A percentile compares a stretch with the other conserved stretches of the same genome.
These are phyloP conservation scores for Mormoops blainvillei DNA, from an alignment of 2,113 vertebrate species.

Conservation along the genomic window DNA sequence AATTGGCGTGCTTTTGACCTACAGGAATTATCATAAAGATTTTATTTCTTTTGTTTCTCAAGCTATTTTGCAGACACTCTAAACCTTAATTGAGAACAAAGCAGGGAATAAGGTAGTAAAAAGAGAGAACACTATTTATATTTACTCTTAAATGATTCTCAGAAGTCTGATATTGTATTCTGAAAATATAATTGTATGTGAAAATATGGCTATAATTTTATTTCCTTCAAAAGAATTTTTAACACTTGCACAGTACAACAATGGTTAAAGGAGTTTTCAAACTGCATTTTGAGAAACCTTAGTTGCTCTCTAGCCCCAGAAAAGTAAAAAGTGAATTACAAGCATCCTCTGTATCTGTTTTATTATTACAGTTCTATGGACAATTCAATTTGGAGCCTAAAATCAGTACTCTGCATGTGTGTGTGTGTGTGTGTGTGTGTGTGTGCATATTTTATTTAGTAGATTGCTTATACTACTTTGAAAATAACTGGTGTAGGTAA, in stretches of 20 bases:
- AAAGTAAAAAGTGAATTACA: background rate
- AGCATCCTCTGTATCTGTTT: background rate
- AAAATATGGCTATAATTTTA: background rate
- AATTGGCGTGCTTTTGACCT: background rate
- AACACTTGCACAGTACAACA: background rate
- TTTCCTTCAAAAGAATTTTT: background rate
- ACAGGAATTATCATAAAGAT: background rate
- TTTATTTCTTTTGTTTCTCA: background rate
- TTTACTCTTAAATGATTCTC: background rate
- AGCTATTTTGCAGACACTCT: background rate
- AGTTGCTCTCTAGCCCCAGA: background rate
- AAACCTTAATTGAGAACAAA: slow-evolving; percentile 1
- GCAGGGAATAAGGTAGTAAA: background rate
- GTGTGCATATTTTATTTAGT: background rate
- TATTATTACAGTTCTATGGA: background rate
- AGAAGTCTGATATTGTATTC: background rate
- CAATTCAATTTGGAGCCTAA: background rate
- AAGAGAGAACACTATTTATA: background rate
- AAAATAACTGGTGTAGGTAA: background rate
- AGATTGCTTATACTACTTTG: background rate
- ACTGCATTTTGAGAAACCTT: background rate
- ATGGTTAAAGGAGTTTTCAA: background rate
- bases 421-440: background rate
- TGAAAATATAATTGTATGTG: background rate
- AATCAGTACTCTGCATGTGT: background rate